A percentile compares a stretch with the other conserved stretches of the same genome.
phyloP scores from a whole-genome alignment of 2,113 vertebrate genomes.

The Marcusenius ussheri region DNA sequence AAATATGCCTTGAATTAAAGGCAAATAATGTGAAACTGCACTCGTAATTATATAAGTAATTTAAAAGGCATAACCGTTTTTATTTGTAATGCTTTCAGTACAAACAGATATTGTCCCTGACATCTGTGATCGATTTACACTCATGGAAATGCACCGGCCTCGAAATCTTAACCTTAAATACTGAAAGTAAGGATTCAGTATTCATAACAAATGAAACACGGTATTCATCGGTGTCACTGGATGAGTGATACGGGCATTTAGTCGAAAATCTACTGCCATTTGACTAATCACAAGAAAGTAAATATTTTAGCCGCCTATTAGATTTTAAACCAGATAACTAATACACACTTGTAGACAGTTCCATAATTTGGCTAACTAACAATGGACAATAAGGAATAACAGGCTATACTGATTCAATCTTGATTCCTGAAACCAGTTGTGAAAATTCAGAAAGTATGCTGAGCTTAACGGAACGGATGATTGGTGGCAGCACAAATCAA shows the following conservation, averaged over 20 bases:
- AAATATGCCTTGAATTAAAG: neutral
- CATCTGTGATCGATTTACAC: neutral
- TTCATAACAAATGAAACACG: neutral
- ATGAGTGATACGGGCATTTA: neutral
- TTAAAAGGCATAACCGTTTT: neutral
- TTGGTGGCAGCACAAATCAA: neutral
- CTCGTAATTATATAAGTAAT: neutral
- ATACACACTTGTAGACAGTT: neutral
- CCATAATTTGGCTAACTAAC: neutral
- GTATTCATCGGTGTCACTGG: neutral
- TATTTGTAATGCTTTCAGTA: neutral
- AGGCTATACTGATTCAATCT: neutral
- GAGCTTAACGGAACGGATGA: neutral
- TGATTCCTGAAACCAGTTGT: neutral
- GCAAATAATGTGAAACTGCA: neutral
- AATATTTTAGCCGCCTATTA: neutral
- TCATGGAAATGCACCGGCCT: neutral
- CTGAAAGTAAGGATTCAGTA: neutral
- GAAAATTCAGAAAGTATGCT: neutral
- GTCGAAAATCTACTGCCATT: neutral
- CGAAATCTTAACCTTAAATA: neutral
- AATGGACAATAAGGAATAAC: neutral
- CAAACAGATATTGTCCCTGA: neutral
- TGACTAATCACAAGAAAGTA: neutral
- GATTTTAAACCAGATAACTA: neutral